These are phyloP conservation scores for Chelonoidis abingdonii DNA, from an alignment of 2,113 vertebrate species.

Conservation along the genomic window DNA sequence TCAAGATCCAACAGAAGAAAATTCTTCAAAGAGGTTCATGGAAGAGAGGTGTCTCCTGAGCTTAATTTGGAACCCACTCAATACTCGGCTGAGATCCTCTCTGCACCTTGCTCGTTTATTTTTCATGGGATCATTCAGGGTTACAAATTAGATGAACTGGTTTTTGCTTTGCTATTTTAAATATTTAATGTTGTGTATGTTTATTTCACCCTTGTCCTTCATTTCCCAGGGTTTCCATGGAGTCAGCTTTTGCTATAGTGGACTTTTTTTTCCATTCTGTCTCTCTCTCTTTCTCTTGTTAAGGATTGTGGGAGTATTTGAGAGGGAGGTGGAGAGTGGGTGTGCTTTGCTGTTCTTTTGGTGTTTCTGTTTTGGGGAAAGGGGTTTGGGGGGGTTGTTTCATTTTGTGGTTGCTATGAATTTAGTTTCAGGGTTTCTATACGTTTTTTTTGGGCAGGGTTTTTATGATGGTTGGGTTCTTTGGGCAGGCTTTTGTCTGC, in stretches of 20 bases:
- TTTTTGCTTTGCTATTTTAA: conserved; percentile 26
- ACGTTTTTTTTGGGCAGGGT: background rate
- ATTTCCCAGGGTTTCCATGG: background rate
- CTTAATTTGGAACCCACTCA: background rate
- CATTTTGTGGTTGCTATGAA: background rate
- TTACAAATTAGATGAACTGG: conserved; percentile 22
- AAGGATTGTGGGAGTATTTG: background rate
- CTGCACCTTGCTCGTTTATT: background rate
- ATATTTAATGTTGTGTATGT: background rate
- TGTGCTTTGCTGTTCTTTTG: background rate
- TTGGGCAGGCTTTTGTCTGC: background rate
- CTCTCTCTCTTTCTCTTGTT: background rate
- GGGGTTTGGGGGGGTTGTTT: background rate
- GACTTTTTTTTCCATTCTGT: background rate
- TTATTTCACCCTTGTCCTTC: background rate
- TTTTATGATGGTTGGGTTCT: no score
- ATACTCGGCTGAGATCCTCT: background rate
- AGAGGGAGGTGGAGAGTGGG: background rate
- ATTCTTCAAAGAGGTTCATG: background rate
- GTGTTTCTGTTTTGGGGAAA: background rate
- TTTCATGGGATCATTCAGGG: background rate
- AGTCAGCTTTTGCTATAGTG: background rate
- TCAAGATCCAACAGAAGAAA: background rate
- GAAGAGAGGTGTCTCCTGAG: background rate
- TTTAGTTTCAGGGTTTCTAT: background rate